Conservation (phyloP, 2,797 vertebrate species). For the Gymnoscopelus microlampas region DNA sequence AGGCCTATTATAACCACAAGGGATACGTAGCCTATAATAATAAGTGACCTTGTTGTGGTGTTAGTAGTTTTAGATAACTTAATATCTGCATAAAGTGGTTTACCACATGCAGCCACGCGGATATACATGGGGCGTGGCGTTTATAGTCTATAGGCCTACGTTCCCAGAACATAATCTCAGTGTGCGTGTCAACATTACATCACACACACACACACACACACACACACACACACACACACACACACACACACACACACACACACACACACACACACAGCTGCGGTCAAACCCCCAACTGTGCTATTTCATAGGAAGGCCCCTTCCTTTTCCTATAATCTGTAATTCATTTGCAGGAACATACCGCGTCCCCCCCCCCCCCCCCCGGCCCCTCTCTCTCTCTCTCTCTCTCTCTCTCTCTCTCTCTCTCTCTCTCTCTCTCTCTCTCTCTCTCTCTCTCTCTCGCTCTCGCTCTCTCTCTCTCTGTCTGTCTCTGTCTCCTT, state of each 20-base stretch:
- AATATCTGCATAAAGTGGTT: not conserved
- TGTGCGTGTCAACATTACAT: constrained; percentile 54
- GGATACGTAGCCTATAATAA: too few relatives aligned
- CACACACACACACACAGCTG: constrained; percentile 19
- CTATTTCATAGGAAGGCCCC: constrained; percentile 27
- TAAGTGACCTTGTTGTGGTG: too few relatives aligned
- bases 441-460: too few relatives aligned
- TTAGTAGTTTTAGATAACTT: too few relatives aligned
- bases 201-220: constrained; percentile 1
- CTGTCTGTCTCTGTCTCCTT: too few relatives aligned
- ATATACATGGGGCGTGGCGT: constrained; percentile 39
- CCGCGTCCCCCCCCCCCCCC: too few relatives aligned
- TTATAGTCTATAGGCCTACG: constrained; percentile 11
- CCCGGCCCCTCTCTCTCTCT: too few relatives aligned
- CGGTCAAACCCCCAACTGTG: constrained; percentile 43
- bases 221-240: constrained; percentile 10
- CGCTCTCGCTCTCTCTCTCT: too few relatives aligned
- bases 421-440: too few relatives aligned
- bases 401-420: too few relatives aligned
- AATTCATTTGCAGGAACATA: constrained; percentile 47
- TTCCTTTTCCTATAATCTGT: constrained; percentile 40
- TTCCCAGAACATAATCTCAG: constrained; percentile 43
- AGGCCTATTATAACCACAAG: too few relatives aligned
- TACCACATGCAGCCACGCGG: not conserved
- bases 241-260: constrained; percentile 2